Evolutionary conservation across 2,113 vertebrate genomes (phyloP), one percentile per base, ranked within the genome.

Genomic region (Brachyistius frenatus): DNA sequence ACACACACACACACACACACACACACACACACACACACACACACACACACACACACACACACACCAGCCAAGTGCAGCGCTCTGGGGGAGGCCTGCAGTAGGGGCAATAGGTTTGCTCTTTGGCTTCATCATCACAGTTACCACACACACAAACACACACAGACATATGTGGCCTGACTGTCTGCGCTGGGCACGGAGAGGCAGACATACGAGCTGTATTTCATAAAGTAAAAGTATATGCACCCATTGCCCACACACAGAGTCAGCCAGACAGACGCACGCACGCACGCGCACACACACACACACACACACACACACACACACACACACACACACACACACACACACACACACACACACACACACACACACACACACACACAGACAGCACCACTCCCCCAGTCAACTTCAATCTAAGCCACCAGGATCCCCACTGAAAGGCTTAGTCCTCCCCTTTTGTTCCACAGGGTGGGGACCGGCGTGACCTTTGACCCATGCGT

Each of bases 391-490:
- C 23, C 23, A 23, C 23, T 23, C 23, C 23, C 23, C 23, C 23
- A 23, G 23, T 23, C 23, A 23, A 23, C 23, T 23, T 23, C 23
- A 23, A 23, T 23, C 23, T 23, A 23, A 23, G 23, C 23, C 23
- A 23, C 23, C 23, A 23, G 23, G 58, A 64, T 66, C 66, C 49
- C 50, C 54, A n/a, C 52, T 80, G 61, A 90, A 87, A 81, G 74
- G 74, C 82, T 79, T 70, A 75, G 63, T 13, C 41, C 55, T 23
- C 53, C 13, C 16, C 88, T 82, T 89, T 93, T 91, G 88, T 93
- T 85, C 65, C n/a, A 66, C 37, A 10, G 85, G 89, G 88, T 74
- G 80, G 88, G 81, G 88, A 87, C 81, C 31, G 1, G 8, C 31
- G 5, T 72, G 71, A 83, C 78, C 86, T 90, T 83, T 89, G 86